Conservation (phyloP, 2,113 vertebrate genomes). For the Microcebus tavaratra region DNA sequence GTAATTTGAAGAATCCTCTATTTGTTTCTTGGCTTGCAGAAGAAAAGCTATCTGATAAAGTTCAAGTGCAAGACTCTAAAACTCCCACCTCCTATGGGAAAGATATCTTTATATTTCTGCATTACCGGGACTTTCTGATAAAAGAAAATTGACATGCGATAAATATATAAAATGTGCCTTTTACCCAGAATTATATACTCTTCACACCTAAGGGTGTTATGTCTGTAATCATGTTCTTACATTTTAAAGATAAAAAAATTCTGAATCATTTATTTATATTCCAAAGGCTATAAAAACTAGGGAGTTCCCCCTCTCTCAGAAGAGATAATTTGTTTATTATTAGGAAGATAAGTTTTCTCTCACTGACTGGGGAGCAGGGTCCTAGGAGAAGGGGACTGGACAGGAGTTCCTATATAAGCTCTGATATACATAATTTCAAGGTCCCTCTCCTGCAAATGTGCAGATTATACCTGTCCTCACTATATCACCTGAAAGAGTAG, state of each 20-base stretch:
- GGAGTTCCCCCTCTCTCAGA: neutral
- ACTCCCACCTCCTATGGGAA: neutral
- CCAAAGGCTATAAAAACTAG: neutral
- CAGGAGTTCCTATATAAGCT: neutral
- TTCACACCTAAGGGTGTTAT: neutral
- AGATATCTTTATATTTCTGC: neutral
- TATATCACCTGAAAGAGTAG: neutral
- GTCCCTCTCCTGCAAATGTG: neutral
- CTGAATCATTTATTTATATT: neutral
- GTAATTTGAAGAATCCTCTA: neutral
- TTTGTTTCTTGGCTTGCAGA: neutral
- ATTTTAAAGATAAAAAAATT: neutral
- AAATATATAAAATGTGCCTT: neutral
- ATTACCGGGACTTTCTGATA: neutral
- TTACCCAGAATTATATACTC: neutral
- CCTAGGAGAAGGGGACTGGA: fast-evolving
- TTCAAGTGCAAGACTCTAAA: neutral
- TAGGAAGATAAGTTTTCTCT: neutral
- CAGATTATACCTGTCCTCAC: neutral
- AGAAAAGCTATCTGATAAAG: neutral
- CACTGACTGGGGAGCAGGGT: neutral
- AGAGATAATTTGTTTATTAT: neutral
- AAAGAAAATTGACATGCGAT: neutral
- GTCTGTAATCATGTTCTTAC: neutral
- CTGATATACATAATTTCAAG: neutral